Evolutionary conservation across 2,113 vertebrate species (phyloP), one percentile per base, ranked within the genome.

Genomic region (Psittacara wagleri): DNA sequence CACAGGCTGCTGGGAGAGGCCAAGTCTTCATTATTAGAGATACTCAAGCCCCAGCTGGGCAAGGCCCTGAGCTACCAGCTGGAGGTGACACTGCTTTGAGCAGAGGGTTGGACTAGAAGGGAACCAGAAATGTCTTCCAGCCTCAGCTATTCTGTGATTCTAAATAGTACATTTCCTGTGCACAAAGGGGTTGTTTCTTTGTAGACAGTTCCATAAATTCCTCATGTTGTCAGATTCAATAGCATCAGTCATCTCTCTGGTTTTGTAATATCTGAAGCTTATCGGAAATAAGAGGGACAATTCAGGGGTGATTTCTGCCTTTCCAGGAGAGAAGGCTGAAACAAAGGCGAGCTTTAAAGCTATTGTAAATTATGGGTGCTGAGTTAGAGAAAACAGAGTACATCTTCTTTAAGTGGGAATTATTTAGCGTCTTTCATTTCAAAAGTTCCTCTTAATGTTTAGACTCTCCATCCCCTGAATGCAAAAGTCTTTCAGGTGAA

Each of bases 61-160:
- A 86, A 6, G n/a, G 46, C 82, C 75, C 54, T 10, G 1, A 73
- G 79, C 48, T 88, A n/a, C 1, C 1, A 0, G 2, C 54, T 66
- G 17, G 22, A 82, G 70, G 37, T 88, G 86, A 72, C 94, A 44
- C 20, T 75, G 25, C 64, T 88, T 48, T 78, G 74, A 86, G 31
- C 28, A 46, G 31, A 28, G 5, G 9, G 6, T 33, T 92, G 55
- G 39, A 59, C 17, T 49, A 59, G 25, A 27, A 0, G 2, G 4
- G 33, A 88, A 91, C 64, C 69, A 91, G 63, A 88, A 51, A 48
- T 82, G 81, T 29, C 51, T 86, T 88, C 88, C 80, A 95, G 79
- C 43, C 61, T 59, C 61, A 88, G 61, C 72, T 54, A 3, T 57
- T 55, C 80, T 64, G 41, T 66, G 48, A 43, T 33, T 63, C 55